Conservation (phyloP, 1,140 invertebrate genomes). For the Anastatus disparis region DNA sequence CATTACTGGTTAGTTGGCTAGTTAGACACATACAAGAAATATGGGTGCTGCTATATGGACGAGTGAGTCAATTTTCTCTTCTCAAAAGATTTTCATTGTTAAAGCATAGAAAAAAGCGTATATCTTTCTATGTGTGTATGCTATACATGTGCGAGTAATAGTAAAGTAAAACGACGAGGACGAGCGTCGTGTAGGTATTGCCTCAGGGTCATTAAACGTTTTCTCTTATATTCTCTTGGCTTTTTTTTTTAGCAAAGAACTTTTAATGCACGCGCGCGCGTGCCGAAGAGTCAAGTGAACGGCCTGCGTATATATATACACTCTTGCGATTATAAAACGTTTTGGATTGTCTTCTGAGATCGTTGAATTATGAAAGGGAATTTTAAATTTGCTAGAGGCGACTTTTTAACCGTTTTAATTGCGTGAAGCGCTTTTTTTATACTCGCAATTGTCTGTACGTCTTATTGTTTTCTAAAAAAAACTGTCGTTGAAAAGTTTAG, state of each 20-base stretch:
- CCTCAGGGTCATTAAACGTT: slow-evolving; percentile 23
- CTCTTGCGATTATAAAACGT: slow-evolving; percentile 26
- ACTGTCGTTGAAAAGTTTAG: too few species aligned
- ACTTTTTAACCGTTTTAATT: too few species aligned
- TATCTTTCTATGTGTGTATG: too few species aligned
- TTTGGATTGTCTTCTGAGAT: slow-evolving; percentile 10
- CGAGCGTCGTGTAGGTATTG: not conserved
- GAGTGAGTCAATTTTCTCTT: slow-evolving; percentile 32
- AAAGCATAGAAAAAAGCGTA: too few species aligned
- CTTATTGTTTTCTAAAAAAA: too few species aligned
- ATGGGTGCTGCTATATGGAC: slow-evolving; percentile 1
- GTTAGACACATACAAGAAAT: not conserved
- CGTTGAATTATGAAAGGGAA: slow-evolving; percentile 1
- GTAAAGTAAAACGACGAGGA: too few species aligned
- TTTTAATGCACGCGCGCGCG: slow-evolving; percentile 29
- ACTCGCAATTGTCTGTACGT: too few species aligned
- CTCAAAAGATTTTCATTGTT: slow-evolving; percentile 35
- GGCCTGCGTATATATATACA: not conserved
- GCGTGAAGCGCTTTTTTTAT: too few species aligned
- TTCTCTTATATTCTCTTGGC: not conserved
- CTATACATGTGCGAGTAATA: too few species aligned
- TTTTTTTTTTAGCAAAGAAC: slow-evolving; percentile 3
- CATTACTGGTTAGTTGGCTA: not conserved
- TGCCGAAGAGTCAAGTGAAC: slow-evolving; percentile 17
- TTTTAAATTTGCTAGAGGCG: not conserved